Percentiles rank a stretch among this genome's conserved stretches.
Evolutionary conservation across 2,113 vertebrate genomes (phyloP).

Genomic region (Rafetus swinhoei): DNA sequence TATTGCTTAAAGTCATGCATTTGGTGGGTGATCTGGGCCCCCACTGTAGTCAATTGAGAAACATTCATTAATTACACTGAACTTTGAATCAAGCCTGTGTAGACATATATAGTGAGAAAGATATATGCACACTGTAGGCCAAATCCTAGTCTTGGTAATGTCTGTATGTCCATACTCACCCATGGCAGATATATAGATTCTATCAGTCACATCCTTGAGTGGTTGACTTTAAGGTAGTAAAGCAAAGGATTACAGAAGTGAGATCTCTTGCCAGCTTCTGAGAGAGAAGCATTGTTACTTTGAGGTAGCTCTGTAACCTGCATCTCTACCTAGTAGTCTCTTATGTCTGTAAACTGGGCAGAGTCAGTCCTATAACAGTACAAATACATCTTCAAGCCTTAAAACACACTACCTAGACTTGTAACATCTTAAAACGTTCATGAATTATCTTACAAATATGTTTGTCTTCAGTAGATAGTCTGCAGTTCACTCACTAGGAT

Average conservation of each 20-base stretch:
- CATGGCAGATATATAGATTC: not conserved
- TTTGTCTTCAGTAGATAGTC: not conserved
- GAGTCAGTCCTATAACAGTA: not conserved
- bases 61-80: not conserved
- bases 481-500: not conserved
- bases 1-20: not conserved
- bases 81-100: not conserved
- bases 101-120: not conserved
- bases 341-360: not conserved
- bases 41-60: not conserved
- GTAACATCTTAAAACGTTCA: not conserved
- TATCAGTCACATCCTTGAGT: not conserved
- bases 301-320: not conserved
- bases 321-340: not conserved
- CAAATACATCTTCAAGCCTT: not conserved
- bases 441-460: not conserved
- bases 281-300: not conserved
- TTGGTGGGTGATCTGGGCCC: not conserved
- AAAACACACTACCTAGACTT: not conserved
- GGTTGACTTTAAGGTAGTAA: not conserved
- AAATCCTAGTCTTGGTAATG: not conserved
- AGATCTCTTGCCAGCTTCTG: not conserved
- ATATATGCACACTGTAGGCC: not conserved
- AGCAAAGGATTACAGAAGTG: not conserved
- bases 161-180: not conserved